Evolutionary conservation across 2,888 invertebrate genomes (phyloP).

Genomic region (Carabus problematicus): DNA sequence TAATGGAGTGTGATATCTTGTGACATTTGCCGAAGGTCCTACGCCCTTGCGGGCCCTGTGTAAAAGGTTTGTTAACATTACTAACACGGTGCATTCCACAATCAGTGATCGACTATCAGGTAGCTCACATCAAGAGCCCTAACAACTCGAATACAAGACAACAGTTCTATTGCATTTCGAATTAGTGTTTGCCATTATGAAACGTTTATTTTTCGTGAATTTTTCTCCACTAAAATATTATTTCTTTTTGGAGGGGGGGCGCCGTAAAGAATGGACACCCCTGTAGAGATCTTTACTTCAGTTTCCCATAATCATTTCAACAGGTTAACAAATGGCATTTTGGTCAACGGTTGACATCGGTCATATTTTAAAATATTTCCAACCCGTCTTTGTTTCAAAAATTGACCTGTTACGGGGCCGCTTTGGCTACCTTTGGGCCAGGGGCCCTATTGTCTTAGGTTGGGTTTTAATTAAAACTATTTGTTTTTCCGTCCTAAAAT

Average conservation of each 20-base stretch:
- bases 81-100: constrained; percentile 11
- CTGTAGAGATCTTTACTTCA: background rate
- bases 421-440: background rate
- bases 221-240: too few species aligned
- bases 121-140: background rate
- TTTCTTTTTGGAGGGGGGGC: too few species aligned
- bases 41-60: background rate
- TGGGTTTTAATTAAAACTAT: constrained; percentile 18
- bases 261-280: background rate
- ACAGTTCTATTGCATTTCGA: background rate
- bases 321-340: background rate
- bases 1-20: background rate
- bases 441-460: background rate
- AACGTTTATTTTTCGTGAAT: background rate
- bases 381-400: background rate
- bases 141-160: background rate
- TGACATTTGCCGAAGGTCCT: background rate
- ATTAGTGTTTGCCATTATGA: background rate
- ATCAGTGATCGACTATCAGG: too few species aligned
- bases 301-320: constrained; percentile 12
- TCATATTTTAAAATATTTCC: constrained; percentile 8
- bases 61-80: constrained; percentile 27
- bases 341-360: background rate
- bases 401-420: constrained; percentile 3
- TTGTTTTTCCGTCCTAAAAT: background rate